Percentiles rank a stretch among this genome's conserved stretches.
Conservation (phyloP, 2,888 invertebrate genomes). For the Enoplolaimus lenunculus region DNA sequence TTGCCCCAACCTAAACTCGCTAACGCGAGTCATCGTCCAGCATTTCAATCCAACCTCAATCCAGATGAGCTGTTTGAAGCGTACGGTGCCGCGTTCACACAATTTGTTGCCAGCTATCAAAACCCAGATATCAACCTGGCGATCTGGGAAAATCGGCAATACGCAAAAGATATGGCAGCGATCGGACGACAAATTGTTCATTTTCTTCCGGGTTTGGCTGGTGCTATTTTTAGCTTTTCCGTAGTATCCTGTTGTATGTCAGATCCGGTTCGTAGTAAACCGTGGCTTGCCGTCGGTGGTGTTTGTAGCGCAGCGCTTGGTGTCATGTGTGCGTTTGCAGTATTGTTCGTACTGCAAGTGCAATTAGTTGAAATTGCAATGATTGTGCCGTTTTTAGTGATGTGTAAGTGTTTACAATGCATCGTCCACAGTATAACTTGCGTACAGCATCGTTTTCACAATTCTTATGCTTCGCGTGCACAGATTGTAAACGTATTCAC, state of each 20-base stretch:
- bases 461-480: too few relatives aligned
- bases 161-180: constrained; percentile 73
- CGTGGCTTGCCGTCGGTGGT: constrained; percentile 69
- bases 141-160: constrained; percentile 51
- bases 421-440: too few relatives aligned
- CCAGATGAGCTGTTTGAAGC: too few relatives aligned
- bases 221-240: constrained; percentile 64
- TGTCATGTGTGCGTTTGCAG: constrained; percentile 68
- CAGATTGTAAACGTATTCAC: too few relatives aligned
- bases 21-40: too few relatives aligned
- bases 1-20: constrained; percentile 51
- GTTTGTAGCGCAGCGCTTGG: constrained; percentile 77
- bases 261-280: constrained; percentile 78
- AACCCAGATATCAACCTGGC: background rate
- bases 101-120: background rate
- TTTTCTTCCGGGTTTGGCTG: constrained; percentile 54
- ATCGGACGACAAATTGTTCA: constrained; percentile 57
- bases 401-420: too few relatives aligned
- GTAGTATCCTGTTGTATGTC: constrained; percentile 77
- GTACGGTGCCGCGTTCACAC: too few relatives aligned
- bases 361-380: constrained; percentile 82
- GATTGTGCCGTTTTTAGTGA: constrained; percentile 81
- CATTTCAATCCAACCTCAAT: too few relatives aligned
- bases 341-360: constrained; percentile 70
- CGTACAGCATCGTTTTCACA: too few relatives aligned